Evolutionary conservation across 2,113 vertebrate genomes (phyloP).

Genomic region (Caretta caretta): DNA sequence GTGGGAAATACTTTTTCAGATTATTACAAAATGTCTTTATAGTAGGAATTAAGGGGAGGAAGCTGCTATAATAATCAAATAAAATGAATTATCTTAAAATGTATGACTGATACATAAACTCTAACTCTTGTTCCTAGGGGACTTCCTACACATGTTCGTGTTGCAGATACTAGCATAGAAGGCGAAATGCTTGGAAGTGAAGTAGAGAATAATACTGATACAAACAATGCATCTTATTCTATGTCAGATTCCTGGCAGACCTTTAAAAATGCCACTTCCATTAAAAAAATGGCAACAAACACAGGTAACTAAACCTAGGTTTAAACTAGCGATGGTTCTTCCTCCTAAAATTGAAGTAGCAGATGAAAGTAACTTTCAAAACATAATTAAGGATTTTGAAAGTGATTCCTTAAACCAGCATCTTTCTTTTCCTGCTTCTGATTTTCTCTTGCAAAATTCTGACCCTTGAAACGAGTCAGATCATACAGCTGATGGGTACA

Average conservation of each 20-base stretch:
- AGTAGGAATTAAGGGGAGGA: neutral
- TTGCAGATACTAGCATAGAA: conserved; percentile 10
- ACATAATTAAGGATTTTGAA: neutral
- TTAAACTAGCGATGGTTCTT: neutral
- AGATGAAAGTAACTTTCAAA: neutral
- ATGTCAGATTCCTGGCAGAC: neutral
- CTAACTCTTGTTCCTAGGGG: conserved; percentile 48
- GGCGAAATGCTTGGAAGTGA: neutral
- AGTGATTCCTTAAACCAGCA: neutral
- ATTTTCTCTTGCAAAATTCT: neutral
- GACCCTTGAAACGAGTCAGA: neutral
- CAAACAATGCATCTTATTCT: conserved; percentile 10
- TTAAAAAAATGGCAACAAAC: neutral
- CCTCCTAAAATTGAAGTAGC: neutral
- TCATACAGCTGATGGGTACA: neutral
- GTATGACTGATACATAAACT: conserved; percentile 23
- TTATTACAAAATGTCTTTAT: neutral
- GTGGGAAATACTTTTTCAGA: neutral
- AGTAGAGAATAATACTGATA: conserved; percentile 23
- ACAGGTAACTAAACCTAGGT: conserved; percentile 54
- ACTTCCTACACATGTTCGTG: conserved; percentile 33
- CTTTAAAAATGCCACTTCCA: conserved; percentile 13
- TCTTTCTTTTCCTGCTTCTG: neutral
- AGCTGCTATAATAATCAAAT: neutral
- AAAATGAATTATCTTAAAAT: neutral